Evolutionary conservation across 2,888 invertebrate species (phyloP).

Genomic region (Drosophila ezoana): DNA sequence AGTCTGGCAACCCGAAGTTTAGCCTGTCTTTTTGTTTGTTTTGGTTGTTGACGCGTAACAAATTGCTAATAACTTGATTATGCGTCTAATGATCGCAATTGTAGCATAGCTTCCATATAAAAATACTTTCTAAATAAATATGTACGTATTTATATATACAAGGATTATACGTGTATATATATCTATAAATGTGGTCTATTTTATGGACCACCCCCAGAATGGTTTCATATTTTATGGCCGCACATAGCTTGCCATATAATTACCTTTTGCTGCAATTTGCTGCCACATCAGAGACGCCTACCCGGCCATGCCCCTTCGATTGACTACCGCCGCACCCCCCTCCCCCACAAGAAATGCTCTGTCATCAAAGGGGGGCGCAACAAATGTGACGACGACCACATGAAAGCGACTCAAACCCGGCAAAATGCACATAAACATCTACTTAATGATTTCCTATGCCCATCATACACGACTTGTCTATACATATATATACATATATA

Average conservation of each 20-base stretch:
- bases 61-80: conserved; percentile 79
- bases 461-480: conserved; percentile 18
- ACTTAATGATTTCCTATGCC: conserved; percentile 77
- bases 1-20: too few species aligned
- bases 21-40: not conserved
- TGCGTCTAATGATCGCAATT: conserved; percentile 74
- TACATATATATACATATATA: conserved; percentile 11
- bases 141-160: not conserved
- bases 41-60: conserved; percentile 63
- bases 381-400: conserved; percentile 75
- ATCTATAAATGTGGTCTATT: conserved; percentile 9
- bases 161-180: not conserved
- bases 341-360: not conserved
- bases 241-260: conserved; percentile 70
- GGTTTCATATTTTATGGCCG: conserved; percentile 53
- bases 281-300: conserved; percentile 67
- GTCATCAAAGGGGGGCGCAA: conserved; percentile 59
- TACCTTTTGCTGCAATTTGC: conserved; percentile 64
- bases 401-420: conserved; percentile 60
- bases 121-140: conserved; percentile 17
- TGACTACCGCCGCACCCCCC: conserved; percentile 8
- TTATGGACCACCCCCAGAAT: conserved; percentile 51
- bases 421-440: conserved; percentile 72
- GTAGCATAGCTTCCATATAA: conserved; percentile 8
- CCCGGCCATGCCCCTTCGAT: conserved; percentile 49